Percentiles rank a stretch among this genome's conserved stretches.
These are phyloP conservation scores for Decapterus maruadsi DNA, from an alignment of 2,797 vertebrate genomes.

Conservation along the genomic window DNA sequence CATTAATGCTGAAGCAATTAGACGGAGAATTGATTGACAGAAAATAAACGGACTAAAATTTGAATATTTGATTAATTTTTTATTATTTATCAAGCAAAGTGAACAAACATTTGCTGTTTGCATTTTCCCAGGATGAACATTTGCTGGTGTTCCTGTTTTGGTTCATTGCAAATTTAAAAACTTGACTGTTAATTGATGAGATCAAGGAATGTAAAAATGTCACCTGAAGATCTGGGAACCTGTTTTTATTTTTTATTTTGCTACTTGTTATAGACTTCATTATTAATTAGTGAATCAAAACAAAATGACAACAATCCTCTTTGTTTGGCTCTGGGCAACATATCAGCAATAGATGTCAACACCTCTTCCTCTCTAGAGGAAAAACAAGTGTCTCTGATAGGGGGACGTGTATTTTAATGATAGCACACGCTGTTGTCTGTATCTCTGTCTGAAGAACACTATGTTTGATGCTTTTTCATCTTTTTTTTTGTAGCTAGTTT, in stretches of 20 bases:
- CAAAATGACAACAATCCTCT: background rate
- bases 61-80: background rate
- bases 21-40: slow-evolving; percentile 4
- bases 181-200: background rate
- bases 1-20: slow-evolving; percentile 7
- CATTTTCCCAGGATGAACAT: background rate
- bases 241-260: background rate
- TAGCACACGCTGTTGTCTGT: too few species aligned
- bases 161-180: background rate
- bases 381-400: too few species aligned
- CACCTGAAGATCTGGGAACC: too few species aligned
- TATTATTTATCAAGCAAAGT: background rate
- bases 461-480: too few species aligned
- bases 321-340: too few species aligned
- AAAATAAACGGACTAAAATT: background rate
- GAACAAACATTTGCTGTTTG: background rate
- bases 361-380: too few species aligned
- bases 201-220: background rate
- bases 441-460: too few species aligned
- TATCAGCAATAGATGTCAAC: too few species aligned
- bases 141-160: background rate
- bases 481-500: too few species aligned
- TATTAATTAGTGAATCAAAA: background rate
- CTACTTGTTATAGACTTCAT: background rate
- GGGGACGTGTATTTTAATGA: too few species aligned